Evolutionary conservation across 2,888 invertebrate species (phyloP).

Genomic region (Pristionchus exspectatus): DNA sequence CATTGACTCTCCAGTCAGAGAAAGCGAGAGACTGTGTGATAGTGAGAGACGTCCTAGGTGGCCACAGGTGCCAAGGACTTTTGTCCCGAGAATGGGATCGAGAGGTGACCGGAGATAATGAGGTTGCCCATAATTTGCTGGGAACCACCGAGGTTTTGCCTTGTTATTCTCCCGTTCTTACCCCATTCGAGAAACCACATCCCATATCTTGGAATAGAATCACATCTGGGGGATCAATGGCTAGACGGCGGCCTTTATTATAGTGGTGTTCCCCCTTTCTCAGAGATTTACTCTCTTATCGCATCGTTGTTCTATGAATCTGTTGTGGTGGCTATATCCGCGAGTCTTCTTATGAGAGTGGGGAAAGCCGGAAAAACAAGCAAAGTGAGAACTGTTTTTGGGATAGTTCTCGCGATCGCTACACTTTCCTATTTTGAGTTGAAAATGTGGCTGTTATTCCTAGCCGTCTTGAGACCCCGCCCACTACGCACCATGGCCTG

Average conservation of each 20-base stretch:
- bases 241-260: no score
- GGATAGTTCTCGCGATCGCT: neutral
- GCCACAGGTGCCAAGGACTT: constrained; percentile 29
- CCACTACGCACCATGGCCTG: neutral
- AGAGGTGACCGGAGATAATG: neutral
- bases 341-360: neutral
- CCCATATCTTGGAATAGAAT: no score
- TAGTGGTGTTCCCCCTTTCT: neutral
- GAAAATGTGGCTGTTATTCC: neutral
- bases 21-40: neutral
- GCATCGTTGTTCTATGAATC: neutral
- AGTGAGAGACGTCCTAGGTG: neutral
- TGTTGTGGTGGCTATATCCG: neutral
- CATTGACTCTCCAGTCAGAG: neutral
- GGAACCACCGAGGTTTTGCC: neutral
- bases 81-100: neutral
- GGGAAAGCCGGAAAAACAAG: neutral
- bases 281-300: neutral
- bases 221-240: no score
- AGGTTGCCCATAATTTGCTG: neutral
- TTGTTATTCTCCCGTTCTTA: neutral
- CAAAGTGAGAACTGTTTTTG: constrained; percentile 3
- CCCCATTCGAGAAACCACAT: neutral
- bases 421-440: neutral
- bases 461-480: neutral